These are phyloP conservation scores for Augochlorella aurata DNA, from an alignment of 2,888 invertebrate species.

Conservation along the genomic window DNA sequence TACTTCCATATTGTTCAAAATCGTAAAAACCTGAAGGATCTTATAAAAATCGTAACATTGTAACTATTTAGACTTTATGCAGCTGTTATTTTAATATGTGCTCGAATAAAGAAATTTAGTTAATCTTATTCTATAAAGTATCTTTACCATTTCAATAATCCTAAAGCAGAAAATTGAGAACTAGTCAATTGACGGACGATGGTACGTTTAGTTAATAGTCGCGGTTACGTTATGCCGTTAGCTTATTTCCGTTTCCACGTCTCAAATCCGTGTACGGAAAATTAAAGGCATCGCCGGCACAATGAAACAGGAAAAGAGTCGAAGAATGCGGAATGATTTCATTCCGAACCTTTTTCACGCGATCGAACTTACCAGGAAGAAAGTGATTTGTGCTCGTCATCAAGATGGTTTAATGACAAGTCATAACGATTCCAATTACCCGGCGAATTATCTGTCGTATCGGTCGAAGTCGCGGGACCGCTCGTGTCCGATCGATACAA, in stretches of 20 bases:
- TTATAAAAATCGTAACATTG: no score
- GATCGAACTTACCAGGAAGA: slow-evolving; percentile 27
- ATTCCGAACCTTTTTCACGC: slow-evolving; percentile 22
- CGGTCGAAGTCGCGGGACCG: neutral
- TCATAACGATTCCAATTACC: slow-evolving; percentile 2
- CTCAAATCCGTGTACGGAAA: neutral
- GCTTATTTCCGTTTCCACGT: neutral
- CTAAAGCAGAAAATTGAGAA: no score
- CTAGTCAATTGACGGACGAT: no score
- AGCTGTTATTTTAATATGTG: no score
- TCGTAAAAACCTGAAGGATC: no score
- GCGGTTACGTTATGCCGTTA: neutral
- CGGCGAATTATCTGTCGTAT: neutral
- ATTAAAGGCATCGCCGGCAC: neutral
- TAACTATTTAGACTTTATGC: no score
- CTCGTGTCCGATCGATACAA: neutral
- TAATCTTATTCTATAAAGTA: no score
- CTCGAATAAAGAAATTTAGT: no score
- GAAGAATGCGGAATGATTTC: slow-evolving; percentile 57
- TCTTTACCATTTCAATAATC: no score
- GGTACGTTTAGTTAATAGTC: neutral
- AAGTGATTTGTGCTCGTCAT: slow-evolving; percentile 31
- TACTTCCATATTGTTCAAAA: no score
- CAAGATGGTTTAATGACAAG: slow-evolving; percentile 27
- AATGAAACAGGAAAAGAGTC: slow-evolving; percentile 37